Evolutionary conservation across 1,140 invertebrate genomes (phyloP).

Genomic region (Nymphalis io): DNA sequence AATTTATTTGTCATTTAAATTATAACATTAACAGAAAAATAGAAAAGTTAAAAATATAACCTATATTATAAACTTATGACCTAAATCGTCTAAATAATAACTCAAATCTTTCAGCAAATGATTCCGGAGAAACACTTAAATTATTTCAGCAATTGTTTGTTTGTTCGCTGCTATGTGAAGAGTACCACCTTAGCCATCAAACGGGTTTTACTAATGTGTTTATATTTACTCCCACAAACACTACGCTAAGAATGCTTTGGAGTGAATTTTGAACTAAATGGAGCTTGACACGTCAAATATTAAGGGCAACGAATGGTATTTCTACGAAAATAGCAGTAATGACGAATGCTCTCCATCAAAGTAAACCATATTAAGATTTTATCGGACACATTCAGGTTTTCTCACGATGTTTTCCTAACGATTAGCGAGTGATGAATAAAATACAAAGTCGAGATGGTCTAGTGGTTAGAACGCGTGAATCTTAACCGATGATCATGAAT

Average conservation of each 20-base stretch:
- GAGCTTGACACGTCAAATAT: neutral
- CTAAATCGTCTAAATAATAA: neutral
- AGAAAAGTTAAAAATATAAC: no score
- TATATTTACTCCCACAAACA: conserved; percentile 43
- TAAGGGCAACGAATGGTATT: neutral
- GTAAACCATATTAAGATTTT: no score
- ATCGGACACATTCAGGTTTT: no score
- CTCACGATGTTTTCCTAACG: no score
- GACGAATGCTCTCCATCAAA: no score
- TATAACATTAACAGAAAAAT: no score
- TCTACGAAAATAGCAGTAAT: neutral
- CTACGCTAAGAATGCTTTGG: neutral
- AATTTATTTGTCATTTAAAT: no score
- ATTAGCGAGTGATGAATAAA: no score
- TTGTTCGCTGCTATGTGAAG: conserved; percentile 45
- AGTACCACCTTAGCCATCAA: conserved; percentile 55
- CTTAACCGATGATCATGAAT: no score
- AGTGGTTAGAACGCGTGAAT: no score
- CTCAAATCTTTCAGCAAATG: neutral
- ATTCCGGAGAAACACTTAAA: conserved; percentile 31
- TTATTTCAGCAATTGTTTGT: conserved; percentile 49
- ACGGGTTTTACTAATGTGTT: conserved; percentile 53
- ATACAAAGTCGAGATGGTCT: no score
- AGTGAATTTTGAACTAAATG: conserved; percentile 8
- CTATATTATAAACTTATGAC: neutral